Conservation (phyloP, 2,113 vertebrate genomes). For the Egretta garzetta region DNA sequence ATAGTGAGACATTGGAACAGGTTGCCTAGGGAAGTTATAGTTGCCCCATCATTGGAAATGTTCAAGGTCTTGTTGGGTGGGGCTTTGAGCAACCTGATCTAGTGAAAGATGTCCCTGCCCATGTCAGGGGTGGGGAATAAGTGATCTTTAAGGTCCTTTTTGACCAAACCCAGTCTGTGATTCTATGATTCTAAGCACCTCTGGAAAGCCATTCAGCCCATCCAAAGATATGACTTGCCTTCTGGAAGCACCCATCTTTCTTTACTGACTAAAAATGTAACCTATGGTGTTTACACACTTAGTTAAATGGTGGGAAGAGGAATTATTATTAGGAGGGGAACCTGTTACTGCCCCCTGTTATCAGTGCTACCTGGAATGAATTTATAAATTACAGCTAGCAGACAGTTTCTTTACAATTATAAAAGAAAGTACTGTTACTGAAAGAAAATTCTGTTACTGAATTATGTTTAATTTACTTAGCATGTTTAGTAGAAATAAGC, state of each 20-base stretch:
- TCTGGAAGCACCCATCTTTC: not conserved
- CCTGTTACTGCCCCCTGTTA: not conserved
- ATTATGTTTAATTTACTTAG: not conserved
- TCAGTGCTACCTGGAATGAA: not conserved
- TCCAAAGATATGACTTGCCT: not conserved
- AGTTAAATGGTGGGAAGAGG: not conserved
- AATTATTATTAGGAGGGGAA: not conserved
- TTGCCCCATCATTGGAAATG: not conserved
- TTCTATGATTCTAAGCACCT: not conserved
- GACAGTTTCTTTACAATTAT: not conserved
- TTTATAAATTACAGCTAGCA: not conserved
- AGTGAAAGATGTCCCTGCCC: not conserved
- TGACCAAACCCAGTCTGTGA: not conserved
- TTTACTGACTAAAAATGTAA: not conserved
- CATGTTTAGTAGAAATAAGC: not conserved
- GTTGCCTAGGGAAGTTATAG: not conserved
- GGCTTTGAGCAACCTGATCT: not conserved
- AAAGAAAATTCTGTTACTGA: not conserved
- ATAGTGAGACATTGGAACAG: not conserved
- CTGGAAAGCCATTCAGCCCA: not conserved
- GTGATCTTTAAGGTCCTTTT: not conserved
- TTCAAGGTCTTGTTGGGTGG: not conserved
- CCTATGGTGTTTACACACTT: rapidly evolving
- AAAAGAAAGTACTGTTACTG: not conserved
- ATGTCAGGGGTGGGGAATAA: rapidly evolving